Conservation (phyloP, 1,140 invertebrate genomes). For the Trissolcus basalis region DNA sequence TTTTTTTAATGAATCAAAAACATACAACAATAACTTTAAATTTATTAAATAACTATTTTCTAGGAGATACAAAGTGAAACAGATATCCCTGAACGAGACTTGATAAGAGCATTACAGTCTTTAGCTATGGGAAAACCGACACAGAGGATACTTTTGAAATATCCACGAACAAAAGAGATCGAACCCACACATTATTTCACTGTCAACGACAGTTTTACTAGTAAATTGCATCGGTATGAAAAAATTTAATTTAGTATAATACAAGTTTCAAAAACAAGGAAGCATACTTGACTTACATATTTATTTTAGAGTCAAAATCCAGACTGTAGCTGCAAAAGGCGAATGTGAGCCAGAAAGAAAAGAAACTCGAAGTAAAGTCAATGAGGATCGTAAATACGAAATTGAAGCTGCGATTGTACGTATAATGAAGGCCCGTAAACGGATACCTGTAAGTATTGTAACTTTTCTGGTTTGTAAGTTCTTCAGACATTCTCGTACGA, state of each 20-base stretch:
- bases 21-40: neutral
- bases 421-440: slow-evolving; percentile 99
- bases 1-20: neutral
- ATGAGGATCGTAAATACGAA: slow-evolving; percentile 99
- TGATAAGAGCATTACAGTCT: slow-evolving; percentile 96
- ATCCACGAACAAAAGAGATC: slow-evolving; percentile 97
- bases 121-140: slow-evolving; percentile 98
- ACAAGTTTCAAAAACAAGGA: neutral
- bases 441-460: slow-evolving; percentile 83
- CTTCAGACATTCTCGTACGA: too few relatives aligned
- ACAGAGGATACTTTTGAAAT: slow-evolving; percentile 95
- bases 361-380: slow-evolving; percentile 98
- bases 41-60: slow-evolving; percentile 1
- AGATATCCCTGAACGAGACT: slow-evolving; percentile 97
- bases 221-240: slow-evolving; percentile 92
- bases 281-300: too few relatives aligned
- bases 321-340: slow-evolving; percentile 96
- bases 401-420: slow-evolving; percentile 99
- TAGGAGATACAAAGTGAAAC: slow-evolving; percentile 97
- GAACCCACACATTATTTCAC: slow-evolving; percentile 94
- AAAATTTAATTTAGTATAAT: slow-evolving; percentile 3
- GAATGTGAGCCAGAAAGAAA: slow-evolving; percentile 98
- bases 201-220: slow-evolving; percentile 98
- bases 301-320: slow-evolving; percentile 88
- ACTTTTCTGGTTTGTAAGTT: too few relatives aligned